Conservation (phyloP, 2,888 invertebrate genomes). For the Ectemnius continuus region DNA sequence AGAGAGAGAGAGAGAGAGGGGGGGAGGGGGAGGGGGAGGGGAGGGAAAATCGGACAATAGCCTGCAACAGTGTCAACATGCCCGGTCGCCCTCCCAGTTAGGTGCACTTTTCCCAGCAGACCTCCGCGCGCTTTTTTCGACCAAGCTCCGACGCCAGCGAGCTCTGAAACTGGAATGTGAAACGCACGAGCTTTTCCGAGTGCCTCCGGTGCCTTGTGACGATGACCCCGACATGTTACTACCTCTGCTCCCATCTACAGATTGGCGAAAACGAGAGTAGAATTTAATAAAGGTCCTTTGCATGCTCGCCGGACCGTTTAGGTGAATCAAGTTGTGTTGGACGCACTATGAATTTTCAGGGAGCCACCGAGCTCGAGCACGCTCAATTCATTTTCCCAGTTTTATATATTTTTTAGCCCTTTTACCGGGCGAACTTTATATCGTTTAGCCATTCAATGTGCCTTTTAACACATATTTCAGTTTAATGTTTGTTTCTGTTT, state of each 20-base stretch:
- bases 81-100: constrained; percentile 21
- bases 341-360: no score
- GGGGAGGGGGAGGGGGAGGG: no score
- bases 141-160: background rate
- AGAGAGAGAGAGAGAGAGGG: constrained; percentile 12
- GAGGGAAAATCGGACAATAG: constrained; percentile 38
- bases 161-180: background rate
- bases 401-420: no score
- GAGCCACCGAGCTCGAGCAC: no score
- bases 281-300: constrained; percentile 45
- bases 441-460: no score
- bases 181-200: background rate
- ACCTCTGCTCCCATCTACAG: constrained; percentile 15
- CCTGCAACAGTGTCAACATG: constrained; percentile 33
- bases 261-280: constrained; percentile 39
- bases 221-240: constrained; percentile 20
- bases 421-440: no score
- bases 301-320: background rate
- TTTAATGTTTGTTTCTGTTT: no score
- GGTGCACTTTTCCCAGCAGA: constrained; percentile 35
- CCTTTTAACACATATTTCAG: no score
- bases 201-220: constrained; percentile 6
- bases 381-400: no score
- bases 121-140: constrained; percentile 11
- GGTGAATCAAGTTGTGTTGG: no score